Base-by-base conservation (phyloP, 2,113 vertebrate genomes). In the Apodemus speciosus region DNA sequence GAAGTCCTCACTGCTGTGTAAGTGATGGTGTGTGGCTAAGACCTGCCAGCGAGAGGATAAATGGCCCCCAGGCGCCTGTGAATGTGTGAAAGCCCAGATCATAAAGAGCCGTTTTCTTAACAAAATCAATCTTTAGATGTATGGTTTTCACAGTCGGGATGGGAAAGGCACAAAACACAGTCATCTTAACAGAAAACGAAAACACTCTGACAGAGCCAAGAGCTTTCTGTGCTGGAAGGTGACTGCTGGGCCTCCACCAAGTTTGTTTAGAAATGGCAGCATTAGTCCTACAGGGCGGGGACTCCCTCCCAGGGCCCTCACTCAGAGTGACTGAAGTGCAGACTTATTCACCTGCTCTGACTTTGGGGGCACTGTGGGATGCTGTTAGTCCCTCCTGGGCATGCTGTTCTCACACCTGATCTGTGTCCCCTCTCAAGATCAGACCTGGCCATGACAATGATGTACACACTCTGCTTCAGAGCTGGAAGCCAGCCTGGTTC, bases 231-330 rank as follows among this genome's bases (percentile, higher is more conserved):
- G n/a, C 51, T 2, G 3, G 46, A 32, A 38, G 14, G 43, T 9
- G 9, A 14, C 72, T 51, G 43, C 56, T 35, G 66, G 40, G 38
- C n/a, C 16, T 77, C 40, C 10, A 53, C 76, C 49, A 56, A 3
- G 14, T 68, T 68, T 64, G 30, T 66, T 85, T 49, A 49, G 43
- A 49, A 85, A 85, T 1, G 18, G 35, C 8, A 9, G 30, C 20
- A 0, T n/a, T 15, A 20, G 11, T 20, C 14, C 43, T 8, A 0
- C 10, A 7, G 7, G n/a, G 85, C 40, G 66, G 49, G 14, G 2
- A 58, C 27, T 32, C 68, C 20, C 14, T 21, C 49, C 9, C 38
- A 1, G 38, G 51, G 68, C 16, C 20, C 51, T 56, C 13, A 11
- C 23, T 56, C 49, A 71, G n/a, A 38, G 32, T 38, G 27, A 32